Conservation (phyloP, 2,888 invertebrate species). For the Rutpela maculata region DNA sequence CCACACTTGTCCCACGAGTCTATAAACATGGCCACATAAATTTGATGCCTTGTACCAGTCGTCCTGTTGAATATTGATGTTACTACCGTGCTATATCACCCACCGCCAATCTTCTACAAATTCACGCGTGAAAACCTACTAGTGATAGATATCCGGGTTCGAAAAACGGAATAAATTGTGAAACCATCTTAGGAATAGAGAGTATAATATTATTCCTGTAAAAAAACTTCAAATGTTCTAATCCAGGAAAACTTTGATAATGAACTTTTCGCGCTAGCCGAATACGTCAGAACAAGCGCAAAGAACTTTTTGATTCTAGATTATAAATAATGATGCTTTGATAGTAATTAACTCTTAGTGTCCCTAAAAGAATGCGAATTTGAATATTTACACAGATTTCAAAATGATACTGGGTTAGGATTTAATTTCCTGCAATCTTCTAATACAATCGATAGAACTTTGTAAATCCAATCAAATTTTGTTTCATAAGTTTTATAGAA, state of each 20-base stretch:
- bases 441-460: too few relatives aligned
- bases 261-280: not conserved
- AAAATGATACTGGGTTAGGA: too few relatives aligned
- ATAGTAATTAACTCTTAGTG: too few relatives aligned
- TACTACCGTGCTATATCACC: slow-evolving; percentile 71
- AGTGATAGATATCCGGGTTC: slow-evolving; percentile 49
- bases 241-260: not conserved
- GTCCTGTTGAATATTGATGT: slow-evolving; percentile 73
- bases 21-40: slow-evolving; percentile 75
- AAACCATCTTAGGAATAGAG: not conserved
- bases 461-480: too few relatives aligned
- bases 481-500: too few relatives aligned
- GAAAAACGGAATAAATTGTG: slow-evolving; percentile 22
- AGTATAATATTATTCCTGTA: not conserved
- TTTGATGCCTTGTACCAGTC: slow-evolving; percentile 73
- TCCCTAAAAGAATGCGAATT: too few relatives aligned
- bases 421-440: too few relatives aligned
- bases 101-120: slow-evolving; percentile 53
- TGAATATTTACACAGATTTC: too few relatives aligned
- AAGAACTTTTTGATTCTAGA: too few relatives aligned
- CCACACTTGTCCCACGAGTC: slow-evolving; percentile 74
- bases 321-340: too few relatives aligned
- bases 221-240: not conserved
- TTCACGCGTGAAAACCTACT: slow-evolving; percentile 49
- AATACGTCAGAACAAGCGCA: too few relatives aligned